Percentiles rank a stretch among this genome's conserved stretches.
These are phyloP conservation scores for Spinibarbus caldwelli DNA, from an alignment of 2,797 vertebrate species.

Conservation along the genomic window DNA sequence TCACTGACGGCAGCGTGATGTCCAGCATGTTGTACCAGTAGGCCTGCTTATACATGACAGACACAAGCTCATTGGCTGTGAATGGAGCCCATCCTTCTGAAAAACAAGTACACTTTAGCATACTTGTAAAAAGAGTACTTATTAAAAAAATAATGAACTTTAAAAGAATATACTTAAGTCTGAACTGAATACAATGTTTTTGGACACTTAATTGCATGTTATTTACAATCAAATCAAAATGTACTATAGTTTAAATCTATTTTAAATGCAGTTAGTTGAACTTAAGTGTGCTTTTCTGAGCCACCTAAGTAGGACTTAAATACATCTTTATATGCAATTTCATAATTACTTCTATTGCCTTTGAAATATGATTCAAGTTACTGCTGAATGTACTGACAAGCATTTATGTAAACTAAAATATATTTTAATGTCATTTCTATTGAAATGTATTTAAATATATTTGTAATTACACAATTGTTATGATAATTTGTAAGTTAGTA, in stretches of 20 bases:
- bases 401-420: too few relatives aligned
- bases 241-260: not conserved
- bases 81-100: not conserved
- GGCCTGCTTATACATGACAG: too few relatives aligned
- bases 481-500: too few relatives aligned
- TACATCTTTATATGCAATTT: not conserved
- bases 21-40: not conserved
- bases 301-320: not conserved
- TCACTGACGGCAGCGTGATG: not conserved
- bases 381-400: too few relatives aligned
- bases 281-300: not conserved
- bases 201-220: too few relatives aligned
- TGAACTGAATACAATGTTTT: not conserved
- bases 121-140: too few relatives aligned
- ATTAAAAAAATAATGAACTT: too few relatives aligned
- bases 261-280: too few relatives aligned
- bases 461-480: too few relatives aligned
- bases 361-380: not conserved
- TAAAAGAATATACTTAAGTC: too few relatives aligned
- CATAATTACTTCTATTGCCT: not conserved
- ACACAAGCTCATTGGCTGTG: not conserved
- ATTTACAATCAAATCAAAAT: not conserved
- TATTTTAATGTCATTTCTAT: too few relatives aligned
- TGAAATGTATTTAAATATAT: too few relatives aligned
- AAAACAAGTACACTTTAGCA: not conserved